phyloP scores from a whole-genome alignment of 2,888 invertebrate genomes.

The Trypoxylon attenuatum region DNA sequence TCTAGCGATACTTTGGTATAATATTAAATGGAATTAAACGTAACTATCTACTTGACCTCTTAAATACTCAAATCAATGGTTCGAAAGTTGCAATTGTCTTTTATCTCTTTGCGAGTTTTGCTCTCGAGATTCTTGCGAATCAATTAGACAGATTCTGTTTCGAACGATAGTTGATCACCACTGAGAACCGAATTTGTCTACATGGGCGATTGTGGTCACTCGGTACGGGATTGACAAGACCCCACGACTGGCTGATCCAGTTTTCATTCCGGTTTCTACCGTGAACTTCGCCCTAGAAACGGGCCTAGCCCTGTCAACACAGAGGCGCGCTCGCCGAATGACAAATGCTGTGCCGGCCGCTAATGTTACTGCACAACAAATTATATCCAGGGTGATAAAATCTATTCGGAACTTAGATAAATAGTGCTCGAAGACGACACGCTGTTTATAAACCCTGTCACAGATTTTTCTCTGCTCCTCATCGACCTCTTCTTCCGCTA shows the following conservation, averaged over 20 bases:
- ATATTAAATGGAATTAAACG: neutral
- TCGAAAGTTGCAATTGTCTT: too few species aligned
- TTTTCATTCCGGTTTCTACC: conserved; percentile 64
- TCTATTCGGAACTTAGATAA: conserved; percentile 56
- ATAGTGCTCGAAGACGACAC: conserved; percentile 38
- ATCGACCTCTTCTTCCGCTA: too few species aligned
- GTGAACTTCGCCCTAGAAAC: conserved; percentile 68
- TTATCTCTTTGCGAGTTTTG: too few species aligned
- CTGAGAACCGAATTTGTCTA: conserved; percentile 73
- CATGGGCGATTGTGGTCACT: conserved; percentile 73
- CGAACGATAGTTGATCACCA: conserved; percentile 66
- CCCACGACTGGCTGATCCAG: conserved; percentile 61
- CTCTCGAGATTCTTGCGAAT: too few species aligned
- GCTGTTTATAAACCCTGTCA: neutral
- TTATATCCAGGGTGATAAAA: conserved; percentile 67
- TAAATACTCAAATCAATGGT: too few species aligned
- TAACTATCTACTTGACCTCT: neutral
- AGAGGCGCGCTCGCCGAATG: conserved; percentile 70
- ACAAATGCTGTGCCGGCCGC: conserved; percentile 69
- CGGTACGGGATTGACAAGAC: conserved; percentile 36
- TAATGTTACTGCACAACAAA: conserved; percentile 73
- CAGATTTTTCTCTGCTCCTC: neutral
- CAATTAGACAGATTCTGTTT: neutral
- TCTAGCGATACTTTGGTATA: neutral
- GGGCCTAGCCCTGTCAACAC: conserved; percentile 72